phyloP scores from a whole-genome alignment of 2,888 invertebrate genomes.

The Ligdia adustata region DNA sequence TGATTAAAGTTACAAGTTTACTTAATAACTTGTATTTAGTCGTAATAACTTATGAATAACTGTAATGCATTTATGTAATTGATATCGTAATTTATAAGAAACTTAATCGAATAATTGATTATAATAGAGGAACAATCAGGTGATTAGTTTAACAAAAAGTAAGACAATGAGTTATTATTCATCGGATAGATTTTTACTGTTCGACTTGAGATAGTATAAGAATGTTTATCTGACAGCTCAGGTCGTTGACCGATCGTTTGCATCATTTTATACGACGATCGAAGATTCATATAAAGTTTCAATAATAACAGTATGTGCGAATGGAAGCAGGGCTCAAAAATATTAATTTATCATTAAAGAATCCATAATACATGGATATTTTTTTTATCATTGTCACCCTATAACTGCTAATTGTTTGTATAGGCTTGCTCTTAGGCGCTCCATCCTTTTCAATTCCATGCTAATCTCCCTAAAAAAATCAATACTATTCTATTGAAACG shows the following conservation, averaged over 20 bases:
- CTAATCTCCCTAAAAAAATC: no score
- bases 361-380: no score
- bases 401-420: no score
- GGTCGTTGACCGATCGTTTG: slow-evolving; percentile 69
- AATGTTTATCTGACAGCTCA: slow-evolving; percentile 61
- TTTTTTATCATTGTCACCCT: no score
- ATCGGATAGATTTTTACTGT: slow-evolving; percentile 74
- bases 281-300: slow-evolving; percentile 60
- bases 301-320: slow-evolving; percentile 18
- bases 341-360: no score
- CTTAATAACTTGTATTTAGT: slow-evolving; percentile 47
- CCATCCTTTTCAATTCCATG: no score
- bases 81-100: slow-evolving; percentile 73
- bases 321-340: no score
- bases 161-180: slow-evolving; percentile 83
- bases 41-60: slow-evolving; percentile 67
- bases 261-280: slow-evolving; percentile 79
- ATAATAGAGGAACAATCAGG: slow-evolving; percentile 80
- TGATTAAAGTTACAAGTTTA: slow-evolving; percentile 45
- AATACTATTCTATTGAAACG: no score
- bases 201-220: slow-evolving; percentile 59
- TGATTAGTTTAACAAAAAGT: slow-evolving; percentile 82
- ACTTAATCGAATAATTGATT: slow-evolving; percentile 83
- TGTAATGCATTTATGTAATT: slow-evolving; percentile 64
- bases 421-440: no score